Conservation (phyloP, 2,888 invertebrate species). For the Crematogaster levior region DNA sequence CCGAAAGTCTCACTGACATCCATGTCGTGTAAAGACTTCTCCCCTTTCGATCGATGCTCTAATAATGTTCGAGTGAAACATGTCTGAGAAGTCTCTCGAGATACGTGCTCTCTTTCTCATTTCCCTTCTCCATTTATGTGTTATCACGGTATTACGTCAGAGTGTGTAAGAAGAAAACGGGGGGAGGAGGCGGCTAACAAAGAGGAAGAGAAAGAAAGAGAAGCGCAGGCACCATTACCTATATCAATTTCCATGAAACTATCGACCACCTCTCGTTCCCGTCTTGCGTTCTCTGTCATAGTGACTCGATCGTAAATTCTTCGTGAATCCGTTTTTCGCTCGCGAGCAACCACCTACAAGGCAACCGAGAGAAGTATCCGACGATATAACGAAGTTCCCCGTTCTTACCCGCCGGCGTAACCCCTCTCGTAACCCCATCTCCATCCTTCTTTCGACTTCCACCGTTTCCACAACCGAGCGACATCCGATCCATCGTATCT, state of each 20-base stretch:
- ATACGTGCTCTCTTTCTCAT: constrained; percentile 56
- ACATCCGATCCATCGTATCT: constrained; percentile 52
- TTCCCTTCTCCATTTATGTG: constrained; percentile 36
- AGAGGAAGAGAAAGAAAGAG: neutral
- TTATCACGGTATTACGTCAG: constrained; percentile 59
- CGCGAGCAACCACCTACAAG: constrained; percentile 14
- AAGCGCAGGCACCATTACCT: constrained; percentile 40
- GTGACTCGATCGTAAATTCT: constrained; percentile 61
- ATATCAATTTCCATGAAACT: constrained; percentile 63
- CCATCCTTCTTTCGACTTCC: constrained; percentile 38
- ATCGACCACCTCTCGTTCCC: constrained; percentile 36
- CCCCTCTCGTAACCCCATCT: neutral
- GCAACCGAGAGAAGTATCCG: constrained; percentile 36
- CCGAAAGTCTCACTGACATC: constrained; percentile 56
- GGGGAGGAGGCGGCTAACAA: neutral
- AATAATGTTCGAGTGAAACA: constrained; percentile 55
- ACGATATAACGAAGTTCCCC: constrained; percentile 57
- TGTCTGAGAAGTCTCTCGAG: constrained; percentile 54
- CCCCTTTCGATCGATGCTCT: constrained; percentile 55
- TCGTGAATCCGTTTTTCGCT: constrained; percentile 34
- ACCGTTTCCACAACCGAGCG: constrained; percentile 25
- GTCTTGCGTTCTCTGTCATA: constrained; percentile 35
- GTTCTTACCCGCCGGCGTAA: constrained; percentile 29
- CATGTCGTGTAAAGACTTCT: constrained; percentile 16
- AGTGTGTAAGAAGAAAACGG: neutral